A percentile compares a stretch with the other conserved stretches of the same genome.
These are phyloP conservation scores for Invenusta paracnida DNA, from an alignment of 2,888 invertebrate species.

Conservation along the genomic window DNA sequence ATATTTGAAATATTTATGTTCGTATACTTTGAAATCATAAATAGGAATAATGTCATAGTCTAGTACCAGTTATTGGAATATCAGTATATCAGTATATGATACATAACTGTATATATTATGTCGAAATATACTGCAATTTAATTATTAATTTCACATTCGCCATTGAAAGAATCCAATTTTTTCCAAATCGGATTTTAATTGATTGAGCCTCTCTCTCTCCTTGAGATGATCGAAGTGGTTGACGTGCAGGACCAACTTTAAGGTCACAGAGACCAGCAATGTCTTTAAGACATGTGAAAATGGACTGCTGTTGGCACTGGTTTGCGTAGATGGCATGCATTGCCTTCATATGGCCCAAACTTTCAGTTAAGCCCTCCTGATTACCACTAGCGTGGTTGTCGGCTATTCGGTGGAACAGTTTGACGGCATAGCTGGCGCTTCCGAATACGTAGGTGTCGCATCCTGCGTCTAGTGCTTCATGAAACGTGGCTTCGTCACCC, in stretches of 20 bases:
- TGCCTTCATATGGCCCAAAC: neutral
- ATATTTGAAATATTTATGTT: no score
- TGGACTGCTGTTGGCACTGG: neutral
- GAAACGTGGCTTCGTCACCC: conserved; percentile 38
- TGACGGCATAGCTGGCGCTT: neutral
- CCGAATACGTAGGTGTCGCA: neutral
- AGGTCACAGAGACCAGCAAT: neutral
- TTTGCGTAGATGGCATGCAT: neutral
- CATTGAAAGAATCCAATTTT: neutral
- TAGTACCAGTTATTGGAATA: no score
- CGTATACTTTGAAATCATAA: no score
- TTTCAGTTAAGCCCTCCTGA: neutral
- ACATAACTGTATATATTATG: no score
- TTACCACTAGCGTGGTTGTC: neutral
- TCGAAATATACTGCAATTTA: no score
- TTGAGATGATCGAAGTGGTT: neutral
- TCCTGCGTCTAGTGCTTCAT: neutral
- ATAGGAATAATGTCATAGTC: no score
- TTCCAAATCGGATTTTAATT: neutral
- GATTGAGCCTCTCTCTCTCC: neutral
- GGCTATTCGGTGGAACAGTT: neutral
- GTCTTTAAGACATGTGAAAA: neutral
- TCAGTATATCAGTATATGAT: no score
- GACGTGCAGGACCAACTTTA: neutral
- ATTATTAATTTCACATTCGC: no score